Conservation (phyloP, 2,113 vertebrate genomes). For the Oryzias javanicus region DNA sequence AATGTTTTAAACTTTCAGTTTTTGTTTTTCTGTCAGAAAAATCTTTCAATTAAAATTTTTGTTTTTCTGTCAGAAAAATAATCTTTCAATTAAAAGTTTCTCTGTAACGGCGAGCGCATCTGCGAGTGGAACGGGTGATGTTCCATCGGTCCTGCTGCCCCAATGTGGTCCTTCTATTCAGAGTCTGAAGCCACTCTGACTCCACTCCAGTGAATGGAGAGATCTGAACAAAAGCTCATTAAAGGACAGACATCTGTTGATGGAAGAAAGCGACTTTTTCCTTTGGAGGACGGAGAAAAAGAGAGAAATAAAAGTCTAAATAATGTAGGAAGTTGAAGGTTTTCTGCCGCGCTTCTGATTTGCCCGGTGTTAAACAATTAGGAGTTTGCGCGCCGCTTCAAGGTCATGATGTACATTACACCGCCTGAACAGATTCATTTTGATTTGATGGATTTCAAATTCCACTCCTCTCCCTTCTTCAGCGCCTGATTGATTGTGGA, state of each 20-base stretch:
- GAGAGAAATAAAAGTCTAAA: conserved; percentile 4
- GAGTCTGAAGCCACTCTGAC: conserved; percentile 17
- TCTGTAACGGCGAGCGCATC: no score
- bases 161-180: background rate
- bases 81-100: no score
- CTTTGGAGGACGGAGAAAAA: conserved; percentile 13
- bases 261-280: background rate
- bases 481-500: background rate
- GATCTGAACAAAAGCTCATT: conserved; percentile 15
- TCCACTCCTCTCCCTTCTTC: background rate
- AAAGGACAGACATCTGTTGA: conserved; percentile 9
- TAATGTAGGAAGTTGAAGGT: conserved; percentile 29
- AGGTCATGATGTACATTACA: conserved; percentile 36
- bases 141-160: background rate
- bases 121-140: background rate
- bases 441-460: conserved; percentile 6
- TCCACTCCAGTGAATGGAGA: conserved; percentile 7
- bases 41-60: no score
- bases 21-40: no score
- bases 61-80: no score
- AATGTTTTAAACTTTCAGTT: no score
- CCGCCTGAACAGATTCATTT: conserved; percentile 9
- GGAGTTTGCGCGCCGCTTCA: conserved; percentile 9
- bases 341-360: background rate
- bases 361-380: background rate